Conservation (phyloP, 2,113 vertebrate genomes). For the Rostratula benghalensis region DNA sequence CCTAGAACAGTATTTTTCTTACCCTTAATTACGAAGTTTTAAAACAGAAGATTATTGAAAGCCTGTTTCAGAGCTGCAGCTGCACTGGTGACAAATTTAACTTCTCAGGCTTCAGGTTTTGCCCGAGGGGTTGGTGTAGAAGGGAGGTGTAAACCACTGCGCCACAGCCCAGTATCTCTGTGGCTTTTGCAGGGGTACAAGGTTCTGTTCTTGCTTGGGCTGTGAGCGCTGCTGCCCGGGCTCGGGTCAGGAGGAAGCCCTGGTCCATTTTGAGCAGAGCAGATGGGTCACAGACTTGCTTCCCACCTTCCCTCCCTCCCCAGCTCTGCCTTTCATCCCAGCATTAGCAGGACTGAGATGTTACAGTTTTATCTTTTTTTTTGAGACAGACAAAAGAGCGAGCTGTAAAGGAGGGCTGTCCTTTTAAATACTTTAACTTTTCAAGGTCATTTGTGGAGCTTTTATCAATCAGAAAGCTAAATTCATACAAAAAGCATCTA, state of each 20-base stretch:
- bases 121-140: not conserved
- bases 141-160: not conserved
- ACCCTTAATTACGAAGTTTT: not conserved
- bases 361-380: not conserved
- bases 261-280: rapidly evolving
- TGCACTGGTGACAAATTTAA: not conserved
- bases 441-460: constrained; percentile 47
- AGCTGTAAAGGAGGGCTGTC: not conserved
- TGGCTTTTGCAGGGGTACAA: not conserved
- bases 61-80: not conserved
- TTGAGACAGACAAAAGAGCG: constrained; percentile 10
- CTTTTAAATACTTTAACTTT: constrained; percentile 31
- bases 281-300: not conserved
- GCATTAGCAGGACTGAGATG: not conserved
- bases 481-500: constrained; percentile 37
- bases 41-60: not conserved
- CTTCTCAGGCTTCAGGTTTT: not conserved
- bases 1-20: not conserved
- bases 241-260: not conserved
- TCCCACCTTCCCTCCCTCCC: not conserved
- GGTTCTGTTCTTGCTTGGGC: rapidly evolving
- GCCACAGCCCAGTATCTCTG: rapidly evolving
- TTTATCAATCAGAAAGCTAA: constrained; percentile 53
- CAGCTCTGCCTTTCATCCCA: not conserved
- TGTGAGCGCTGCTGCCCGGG: rapidly evolving